Base-by-base conservation (phyloP, 2,797 vertebrate genomes). In the Acipenser transmontanus region DNA sequence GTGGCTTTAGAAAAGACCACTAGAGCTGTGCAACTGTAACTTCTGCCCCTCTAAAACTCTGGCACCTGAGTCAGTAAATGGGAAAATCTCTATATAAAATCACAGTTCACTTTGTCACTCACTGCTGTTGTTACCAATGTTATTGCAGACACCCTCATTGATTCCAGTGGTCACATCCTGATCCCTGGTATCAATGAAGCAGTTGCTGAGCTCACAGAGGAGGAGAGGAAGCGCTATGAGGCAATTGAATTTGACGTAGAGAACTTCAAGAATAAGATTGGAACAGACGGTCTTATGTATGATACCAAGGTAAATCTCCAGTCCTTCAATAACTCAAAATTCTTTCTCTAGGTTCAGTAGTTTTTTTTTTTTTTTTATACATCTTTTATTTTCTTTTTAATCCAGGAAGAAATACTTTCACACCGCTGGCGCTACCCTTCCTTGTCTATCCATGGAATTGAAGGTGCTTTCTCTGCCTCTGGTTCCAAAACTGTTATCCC, bases 401-500 rank as follows among this genome's bases (percentile, higher is more conserved):
- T 60, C 62, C 57, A 98, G 96, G 94, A 94, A 71, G 93, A 96
- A 49, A 64, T 98, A 74, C 84, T 98, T 57, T 83, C 90, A 65
- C 91, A 95, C 66, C 77, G 89, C 57, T 98, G 96, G 95, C 86
- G 79, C 61, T 93, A 92, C 66, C 94, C 95, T 1, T 95, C 92
- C 6, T 87, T 98, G 47, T 89, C 92, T 68, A 90, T 98, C 80
- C 94, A 98, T 1, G 94, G 95, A 60, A 94, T 97, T 0, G 91
- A 95, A 73, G 95, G 95, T 0, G 94, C 93, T 0, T 97, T 95
- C 81, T 88, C 91, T 6, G 89, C 89, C 69, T 62, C 85, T 0
- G 94, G 93, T 69, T 80, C 88, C 12, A 98, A 98, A 85, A 97
- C 94, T 0, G 95, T 97, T 59, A 96, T 97, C 63, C 94, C 96